Evolutionary conservation across 2,113 vertebrate genomes (phyloP).

Genomic region (Passer domesticus): DNA sequence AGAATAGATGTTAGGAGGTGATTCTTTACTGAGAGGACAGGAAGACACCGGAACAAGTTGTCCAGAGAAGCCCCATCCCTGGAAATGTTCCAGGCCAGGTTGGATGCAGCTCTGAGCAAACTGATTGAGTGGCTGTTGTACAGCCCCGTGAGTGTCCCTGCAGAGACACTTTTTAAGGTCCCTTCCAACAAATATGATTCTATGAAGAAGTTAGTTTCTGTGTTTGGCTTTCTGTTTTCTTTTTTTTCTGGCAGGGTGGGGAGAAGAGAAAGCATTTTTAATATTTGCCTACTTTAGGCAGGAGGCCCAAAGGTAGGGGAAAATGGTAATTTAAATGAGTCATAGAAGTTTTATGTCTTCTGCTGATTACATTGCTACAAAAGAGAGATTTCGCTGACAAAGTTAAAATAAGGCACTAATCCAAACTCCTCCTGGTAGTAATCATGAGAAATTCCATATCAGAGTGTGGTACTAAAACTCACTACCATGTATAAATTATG

Average conservation of each 20-base stretch:
- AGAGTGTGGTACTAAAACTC: background rate
- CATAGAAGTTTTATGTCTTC: background rate
- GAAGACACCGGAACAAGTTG: background rate
- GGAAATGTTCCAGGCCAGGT: no score
- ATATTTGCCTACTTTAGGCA: background rate
- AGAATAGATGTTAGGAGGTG: background rate
- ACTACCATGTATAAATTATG: background rate
- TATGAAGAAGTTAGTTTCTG: background rate
- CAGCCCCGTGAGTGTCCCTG: background rate
- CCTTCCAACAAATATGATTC: background rate
- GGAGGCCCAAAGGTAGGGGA: background rate
- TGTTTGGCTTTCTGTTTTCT: background rate
- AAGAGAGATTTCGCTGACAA: background rate
- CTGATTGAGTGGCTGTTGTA: background rate
- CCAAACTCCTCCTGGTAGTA: background rate
- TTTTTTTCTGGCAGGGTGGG: fast-evolving
- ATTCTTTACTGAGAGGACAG: background rate
- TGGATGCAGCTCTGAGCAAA: background rate
- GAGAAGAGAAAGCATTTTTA: background rate
- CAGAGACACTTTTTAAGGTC: background rate
- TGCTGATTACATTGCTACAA: background rate
- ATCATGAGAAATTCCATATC: background rate
- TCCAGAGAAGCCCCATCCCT: background rate
- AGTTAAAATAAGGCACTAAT: background rate
- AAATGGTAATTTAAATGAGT: background rate